Evolutionary conservation across 2,797 vertebrate genomes (phyloP), one percentile per base, ranked within the genome.

Genomic region (Limosa lapponica): DNA sequence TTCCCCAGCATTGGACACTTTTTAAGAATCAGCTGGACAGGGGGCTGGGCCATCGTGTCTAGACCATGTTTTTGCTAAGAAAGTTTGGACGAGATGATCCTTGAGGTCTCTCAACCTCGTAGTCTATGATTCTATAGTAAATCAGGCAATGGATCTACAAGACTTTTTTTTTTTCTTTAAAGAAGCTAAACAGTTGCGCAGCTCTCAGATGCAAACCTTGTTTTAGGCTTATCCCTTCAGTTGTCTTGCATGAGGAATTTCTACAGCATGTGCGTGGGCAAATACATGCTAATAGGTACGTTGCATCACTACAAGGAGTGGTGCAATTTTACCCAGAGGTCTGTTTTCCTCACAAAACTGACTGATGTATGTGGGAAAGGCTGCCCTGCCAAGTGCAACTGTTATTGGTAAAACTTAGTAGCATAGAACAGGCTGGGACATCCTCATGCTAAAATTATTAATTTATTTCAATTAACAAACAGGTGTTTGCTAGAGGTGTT

Each of bases 261-360:
- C 37, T 43, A 52, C 24, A 52, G 49, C 28, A 4, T 4, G 2
- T 36, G 2, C 52, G 20, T 28, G 16, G 23, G 32, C 57, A 66
- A 16, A 24, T 4, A 72, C 13, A 22, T 28, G 10, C 13, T 28
- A 8, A 55, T 4, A 52, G 10, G 20, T 39, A 36, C 0, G 0
- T 67, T 72, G 46, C 72, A 72, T 51, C 52, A 64, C 48, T 79
- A 48, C 19, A 74, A 77, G 22, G 86, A 84, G 34, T 57, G 34
- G n/a, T 32, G 27, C 69, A 66, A 70, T 78, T 89, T 78, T 81
- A 81, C 30, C 25, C 30, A 27, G 46, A 46, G 11, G 30, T 43
- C 44, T 51, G 30, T 28, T 46, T 74, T 67, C 48, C 49, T 55
- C 22, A 74, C 2, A 5, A 48, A 43, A 58, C 32, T 17, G 71